Base-by-base conservation (phyloP, 2,113 vertebrate species). In the Triplophysa siluroides region DNA sequence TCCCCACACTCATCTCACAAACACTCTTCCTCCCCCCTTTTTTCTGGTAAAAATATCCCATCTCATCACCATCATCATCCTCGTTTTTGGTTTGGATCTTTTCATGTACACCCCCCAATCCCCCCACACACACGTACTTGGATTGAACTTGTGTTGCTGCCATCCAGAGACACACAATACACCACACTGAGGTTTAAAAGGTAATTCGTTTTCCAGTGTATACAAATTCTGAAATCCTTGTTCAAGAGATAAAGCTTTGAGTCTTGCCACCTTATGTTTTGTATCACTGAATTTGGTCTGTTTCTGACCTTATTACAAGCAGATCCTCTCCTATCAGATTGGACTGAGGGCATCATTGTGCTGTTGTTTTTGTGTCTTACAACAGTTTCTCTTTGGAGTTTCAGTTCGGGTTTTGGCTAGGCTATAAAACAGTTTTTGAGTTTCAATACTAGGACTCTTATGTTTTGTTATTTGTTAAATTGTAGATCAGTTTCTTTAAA, bases 1-100 rank as follows among this genome's bases (percentile, higher is more conserved):
- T 76, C 73, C 60, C 14, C 60, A 63, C 58, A 75, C 60, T 76
- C 58, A 29, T 63, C 41, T 75, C 72, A 8, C 41, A 62, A 41
- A 29, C 60, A 47, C 19, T 10, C 21, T 19, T 26, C 38, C 9
- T 29, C 43, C 26, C 24, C 45, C 16, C 14, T 4, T 8, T 45
- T 50, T 62, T 60, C 54, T 23, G 54, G 58, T n/a, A 63, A 76
- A 29, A n/a, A 38, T 21, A 63, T 62, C 73, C 41, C 41, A 29
- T 76, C 11, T 63, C 23, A 62, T 76, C 38, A 52, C 50, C 50
- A 62, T 61, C 73, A 75, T 75, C 58, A 63, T 47, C 56, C 6
- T 10, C 18, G 8, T 26, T 63, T 62, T 63, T 23, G 12, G 29
- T n/a, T 26, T 60, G 58, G 52, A 26, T 29, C 56, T 45, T 43